phyloP scores from a whole-genome alignment of 92 coral and sea anemone genomes.

The Umimayanthus kanabou region DNA sequence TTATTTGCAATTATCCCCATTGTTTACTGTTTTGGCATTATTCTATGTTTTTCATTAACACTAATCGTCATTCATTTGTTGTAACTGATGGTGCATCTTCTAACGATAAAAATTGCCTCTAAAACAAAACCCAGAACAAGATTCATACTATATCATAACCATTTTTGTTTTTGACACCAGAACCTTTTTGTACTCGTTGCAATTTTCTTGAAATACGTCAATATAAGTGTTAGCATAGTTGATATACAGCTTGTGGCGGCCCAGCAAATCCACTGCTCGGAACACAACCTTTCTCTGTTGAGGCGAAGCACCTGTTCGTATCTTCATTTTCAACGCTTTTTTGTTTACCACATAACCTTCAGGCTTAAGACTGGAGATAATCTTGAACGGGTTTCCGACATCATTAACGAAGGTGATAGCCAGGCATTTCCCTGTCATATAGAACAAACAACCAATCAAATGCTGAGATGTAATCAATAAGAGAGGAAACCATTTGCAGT shows the following conservation, averaged over 20 bases:
- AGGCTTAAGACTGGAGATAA: constrained; percentile 53
- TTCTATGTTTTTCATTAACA: too few species aligned
- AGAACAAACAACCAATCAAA: background rate
- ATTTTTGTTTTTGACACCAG: constrained; percentile 20
- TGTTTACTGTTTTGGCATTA: too few species aligned
- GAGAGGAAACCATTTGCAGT: background rate
- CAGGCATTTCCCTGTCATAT: constrained; percentile 45
- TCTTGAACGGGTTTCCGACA: constrained; percentile 47
- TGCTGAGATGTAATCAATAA: background rate
- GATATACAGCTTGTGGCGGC: constrained; percentile 4
- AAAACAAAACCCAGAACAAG: too few species aligned
- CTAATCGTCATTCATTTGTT: too few species aligned
- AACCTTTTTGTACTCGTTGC: constrained; percentile 25
- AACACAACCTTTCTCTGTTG: constrained; percentile 45
- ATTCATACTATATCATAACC: background rate
- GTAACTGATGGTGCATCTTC: too few species aligned
- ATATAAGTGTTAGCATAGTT: constrained; percentile 30
- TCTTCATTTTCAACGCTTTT: constrained; percentile 46
- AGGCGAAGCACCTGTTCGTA: constrained; percentile 26
- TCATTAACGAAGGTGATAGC: constrained; percentile 53
- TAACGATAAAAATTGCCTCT: too few species aligned
- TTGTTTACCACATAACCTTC: constrained; percentile 44
- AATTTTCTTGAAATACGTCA: constrained; percentile 21
- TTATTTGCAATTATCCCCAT: too few species aligned
- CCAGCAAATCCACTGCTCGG: constrained; percentile 45